Evolutionary conservation across 2,888 invertebrate genomes (phyloP), one percentile per base, ranked within the genome.

Genomic region (Malthinus seriepunctatus): DNA sequence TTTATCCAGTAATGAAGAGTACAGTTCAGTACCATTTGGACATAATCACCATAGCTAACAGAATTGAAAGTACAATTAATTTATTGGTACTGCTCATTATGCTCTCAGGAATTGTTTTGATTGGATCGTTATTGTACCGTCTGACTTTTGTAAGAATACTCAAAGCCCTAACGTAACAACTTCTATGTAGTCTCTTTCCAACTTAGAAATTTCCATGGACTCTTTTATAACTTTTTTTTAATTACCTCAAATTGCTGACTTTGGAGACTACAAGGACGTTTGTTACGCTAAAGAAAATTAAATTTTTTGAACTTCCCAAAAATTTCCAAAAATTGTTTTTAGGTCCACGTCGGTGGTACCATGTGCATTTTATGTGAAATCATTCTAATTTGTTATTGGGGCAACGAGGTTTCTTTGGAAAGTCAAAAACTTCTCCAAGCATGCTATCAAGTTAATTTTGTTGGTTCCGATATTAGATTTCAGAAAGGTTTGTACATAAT

Each of bases 401-500:
- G 65, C 7, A 63, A 65, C 37, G 65, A 65, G 37, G 50, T 65
- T 8, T 42, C 56, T n/a, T 46, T 63, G 3, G 63, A 62, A 56
- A 63, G 63, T 32, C 47, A 62, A 52, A 60, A 60, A 6, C 42
- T 63, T 1, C 34, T 58, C n/a, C 33, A 45, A 8, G 59, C 56
- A n/a, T 63, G 63, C 32, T 62, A 60, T 37, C 59, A 65, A 37
- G 39, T 58, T 9, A 49, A 65, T 45, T 62, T 63, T 33, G 49
- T 51, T 15, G 63, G 60, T 6, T 9, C 58, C 6, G 49, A 60
- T 38, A 2, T 48, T 7, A 9, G 54, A 32, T 61, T 65, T 14
- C 63, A 81, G 1, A 74, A 78, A 1, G 69, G 74, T 62, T 72
- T 82, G 69, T 65, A 78, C 62, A 68, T 81, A 65, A 70, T 78